A percentile compares a stretch with the other conserved stretches of the same genome.
Evolutionary conservation across 2,797 vertebrate species (phyloP).

Genomic region (Botia kubotai): DNA sequence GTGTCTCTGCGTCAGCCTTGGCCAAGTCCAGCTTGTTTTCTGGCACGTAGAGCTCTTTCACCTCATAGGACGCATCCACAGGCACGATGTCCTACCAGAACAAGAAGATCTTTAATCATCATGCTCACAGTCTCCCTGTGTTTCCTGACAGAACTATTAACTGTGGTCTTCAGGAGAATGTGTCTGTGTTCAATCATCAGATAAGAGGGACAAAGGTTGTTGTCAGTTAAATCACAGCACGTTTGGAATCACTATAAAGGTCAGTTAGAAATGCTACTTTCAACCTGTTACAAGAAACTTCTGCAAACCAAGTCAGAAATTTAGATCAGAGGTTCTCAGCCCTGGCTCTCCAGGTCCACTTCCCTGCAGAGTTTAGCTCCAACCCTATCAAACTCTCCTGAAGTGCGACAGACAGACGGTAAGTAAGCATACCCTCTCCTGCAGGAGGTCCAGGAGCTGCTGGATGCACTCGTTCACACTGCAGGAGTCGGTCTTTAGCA

Average conservation of each 20-base stretch:
- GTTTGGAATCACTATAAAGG: background rate
- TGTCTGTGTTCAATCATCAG: background rate
- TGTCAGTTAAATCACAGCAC: background rate
- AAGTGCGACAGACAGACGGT: too few species aligned
- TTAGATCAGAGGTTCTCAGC: too few species aligned
- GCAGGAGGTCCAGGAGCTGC: constrained; percentile 95
- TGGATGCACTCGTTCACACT: constrained; percentile 95
- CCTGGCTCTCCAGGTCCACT: too few species aligned
- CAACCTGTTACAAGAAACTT: too few species aligned
- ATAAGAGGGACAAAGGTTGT: too few species aligned
- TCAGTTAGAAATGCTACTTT: background rate
- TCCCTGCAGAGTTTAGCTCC: too few species aligned
- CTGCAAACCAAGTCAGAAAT: too few species aligned
- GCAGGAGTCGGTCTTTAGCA: constrained; percentile 95
- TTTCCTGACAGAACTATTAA: background rate
- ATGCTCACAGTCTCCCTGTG: too few species aligned
- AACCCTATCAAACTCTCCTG: too few species aligned
- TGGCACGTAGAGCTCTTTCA: constrained; percentile 94
- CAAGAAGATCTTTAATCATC: background rate
- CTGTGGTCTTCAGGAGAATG: background rate
- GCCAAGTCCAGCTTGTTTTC: constrained; percentile 96
- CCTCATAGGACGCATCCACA: constrained; percentile 93
- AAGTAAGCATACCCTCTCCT: constrained; percentile 84
- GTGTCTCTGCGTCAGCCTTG: constrained; percentile 92
- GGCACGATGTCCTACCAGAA: constrained; percentile 91